phyloP scores from a whole-genome alignment of 2,797 vertebrate genomes.

The Sparidentex hasta region DNA sequence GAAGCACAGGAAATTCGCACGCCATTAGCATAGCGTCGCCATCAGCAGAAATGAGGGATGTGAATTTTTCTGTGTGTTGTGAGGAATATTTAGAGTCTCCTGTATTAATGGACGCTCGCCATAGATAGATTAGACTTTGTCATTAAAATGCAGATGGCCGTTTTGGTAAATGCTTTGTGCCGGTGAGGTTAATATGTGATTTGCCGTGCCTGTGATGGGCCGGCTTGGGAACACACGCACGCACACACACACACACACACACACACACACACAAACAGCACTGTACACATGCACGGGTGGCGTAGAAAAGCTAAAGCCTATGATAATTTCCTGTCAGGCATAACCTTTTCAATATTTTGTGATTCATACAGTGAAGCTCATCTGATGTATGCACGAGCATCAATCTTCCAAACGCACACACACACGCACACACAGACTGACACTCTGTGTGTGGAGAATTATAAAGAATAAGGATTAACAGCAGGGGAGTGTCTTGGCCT shows the following conservation, averaged over 20 bases:
- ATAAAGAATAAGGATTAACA: slow-evolving; percentile 68
- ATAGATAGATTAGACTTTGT: slow-evolving; percentile 71
- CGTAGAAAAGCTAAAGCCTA: slow-evolving; percentile 38
- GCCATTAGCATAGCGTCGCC: slow-evolving; percentile 77
- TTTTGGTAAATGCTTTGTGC: slow-evolving; percentile 68
- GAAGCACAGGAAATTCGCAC: slow-evolving; percentile 65
- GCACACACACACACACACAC: slow-evolving; percentile 14
- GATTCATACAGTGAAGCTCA: slow-evolving; percentile 51
- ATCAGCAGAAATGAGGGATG: slow-evolving; percentile 77
- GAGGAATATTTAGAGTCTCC: slow-evolving; percentile 62
- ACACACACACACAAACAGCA: slow-evolving; percentile 30
- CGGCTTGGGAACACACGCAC: slow-evolving; percentile 19
- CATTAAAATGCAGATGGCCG: slow-evolving; percentile 78
- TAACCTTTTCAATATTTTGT: slow-evolving; percentile 68
- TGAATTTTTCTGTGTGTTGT: slow-evolving; percentile 56
- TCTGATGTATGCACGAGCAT: slow-evolving; percentile 59
- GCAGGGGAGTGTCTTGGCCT: slow-evolving; percentile 58
- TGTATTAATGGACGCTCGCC: slow-evolving; percentile 57
- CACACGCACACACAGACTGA: slow-evolving; percentile 20
- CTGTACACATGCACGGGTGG: slow-evolving; percentile 30
- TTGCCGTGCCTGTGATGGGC: slow-evolving; percentile 48
- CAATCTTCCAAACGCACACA: slow-evolving; percentile 42
- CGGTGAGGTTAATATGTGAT: slow-evolving; percentile 58
- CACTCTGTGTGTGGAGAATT: slow-evolving; percentile 49
- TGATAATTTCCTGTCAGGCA: slow-evolving; percentile 62